These are phyloP conservation scores for Chascanopsetta lugubris DNA, from an alignment of 2,113 vertebrate genomes.

Conservation along the genomic window DNA sequence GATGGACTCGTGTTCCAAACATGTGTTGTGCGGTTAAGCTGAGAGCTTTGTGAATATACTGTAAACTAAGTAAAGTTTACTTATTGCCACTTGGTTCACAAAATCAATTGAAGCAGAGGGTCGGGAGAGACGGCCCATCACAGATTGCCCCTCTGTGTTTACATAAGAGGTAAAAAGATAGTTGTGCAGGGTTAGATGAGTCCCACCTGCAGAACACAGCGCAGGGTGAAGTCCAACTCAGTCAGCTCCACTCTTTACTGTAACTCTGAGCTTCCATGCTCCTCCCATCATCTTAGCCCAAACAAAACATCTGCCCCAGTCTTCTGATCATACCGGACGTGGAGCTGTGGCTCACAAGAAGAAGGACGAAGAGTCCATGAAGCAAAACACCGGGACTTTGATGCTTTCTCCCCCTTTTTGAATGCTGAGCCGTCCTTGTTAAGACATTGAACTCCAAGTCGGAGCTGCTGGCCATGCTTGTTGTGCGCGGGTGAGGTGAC, in stretches of 20 bases:
- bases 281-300: background rate
- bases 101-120: slow-evolving; percentile 24
- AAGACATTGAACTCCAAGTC: no score
- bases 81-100: slow-evolving; percentile 31
- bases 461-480: no score
- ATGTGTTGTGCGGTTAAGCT: slow-evolving; percentile 1
- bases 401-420: background rate
- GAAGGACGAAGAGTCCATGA: background rate
- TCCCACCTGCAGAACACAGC: slow-evolving; percentile 21
- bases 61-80: slow-evolving; percentile 39
- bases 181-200: slow-evolving; percentile 11
- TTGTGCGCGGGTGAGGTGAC: no score
- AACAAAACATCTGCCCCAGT: background rate
- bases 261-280: no score
- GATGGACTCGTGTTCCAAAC: slow-evolving; percentile 7
- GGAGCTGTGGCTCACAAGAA: background rate
- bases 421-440: no score
- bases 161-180: slow-evolving; percentile 14
- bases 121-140: slow-evolving; percentile 17
- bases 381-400: background rate
- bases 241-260: background rate
- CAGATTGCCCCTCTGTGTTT: slow-evolving; percentile 34
- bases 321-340: background rate
- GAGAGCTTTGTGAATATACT: slow-evolving; percentile 17
- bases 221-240: slow-evolving; percentile 1